Evolutionary conservation across 2,888 invertebrate genomes (phyloP), one percentile per base, ranked within the genome.

Genomic region (Sepiola atlantica): DNA sequence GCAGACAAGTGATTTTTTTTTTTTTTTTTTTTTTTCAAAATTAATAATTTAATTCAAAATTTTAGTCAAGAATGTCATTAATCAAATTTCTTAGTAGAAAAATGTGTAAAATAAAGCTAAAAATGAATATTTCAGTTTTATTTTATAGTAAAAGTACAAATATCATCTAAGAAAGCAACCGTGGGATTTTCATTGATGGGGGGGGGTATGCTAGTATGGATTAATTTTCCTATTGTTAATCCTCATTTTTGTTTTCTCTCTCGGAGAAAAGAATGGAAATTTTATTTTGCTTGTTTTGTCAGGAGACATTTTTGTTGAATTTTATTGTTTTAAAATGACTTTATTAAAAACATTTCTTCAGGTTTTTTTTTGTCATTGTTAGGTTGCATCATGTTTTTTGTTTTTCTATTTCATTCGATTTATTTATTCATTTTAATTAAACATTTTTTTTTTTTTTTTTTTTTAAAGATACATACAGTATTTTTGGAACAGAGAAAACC

Each of bases 401-500:
- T 18, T 61, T 61, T 57, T 18, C 57, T 57, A 20, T 57, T 57
- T 57, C 57, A 57, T 21, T 57, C 57, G 24, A n/a, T n/a, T 24
- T n/a, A n/a, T n/a, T n/a, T n/a, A n/a, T n/a, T n/a, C n/a, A n/a
- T n/a, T n/a, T n/a, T n/a, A n/a, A n/a, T n/a, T n/a, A n/a, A n/a
- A n/a, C n/a, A 77, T n/a, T 77, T 16, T 12, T 93, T 4, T 92
- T n/a, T 77, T 94, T 4, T 93, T 94, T 93, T 77, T 90, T 94
- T 14, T 94, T 95, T 45, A 94, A 94, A 55, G 95, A 95, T 94
- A 96, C 96, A 21, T 96, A 96, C 94, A 94, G 95, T 57, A 96
- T 97, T 94, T 96, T 95, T 94, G 96, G 96, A 92, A 96, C 95
- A 16, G 94, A 95, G 14, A 94, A 96, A 94, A 96, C 97, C 21